Percentiles rank a stretch among this genome's conserved stretches.
Conservation (phyloP, 1,140 invertebrate genomes). For the Drosophila ercepeae region DNA sequence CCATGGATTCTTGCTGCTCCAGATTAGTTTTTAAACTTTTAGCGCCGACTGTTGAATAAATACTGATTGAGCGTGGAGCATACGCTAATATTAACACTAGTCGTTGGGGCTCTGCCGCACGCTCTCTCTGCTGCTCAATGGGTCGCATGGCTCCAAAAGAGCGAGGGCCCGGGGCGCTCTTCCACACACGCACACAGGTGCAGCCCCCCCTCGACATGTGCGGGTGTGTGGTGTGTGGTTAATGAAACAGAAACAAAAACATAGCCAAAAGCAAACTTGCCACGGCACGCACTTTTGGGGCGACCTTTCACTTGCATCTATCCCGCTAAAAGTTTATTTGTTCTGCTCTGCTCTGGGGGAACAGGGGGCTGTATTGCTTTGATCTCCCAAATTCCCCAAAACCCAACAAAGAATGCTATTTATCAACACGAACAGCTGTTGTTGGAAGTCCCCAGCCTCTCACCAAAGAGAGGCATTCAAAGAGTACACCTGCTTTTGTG, state of each 20-base stretch:
- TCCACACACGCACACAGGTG: slow-evolving; percentile 9
- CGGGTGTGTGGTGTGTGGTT: slow-evolving; percentile 16
- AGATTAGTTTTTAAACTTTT: slow-evolving; percentile 61
- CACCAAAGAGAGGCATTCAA: slow-evolving; percentile 8
- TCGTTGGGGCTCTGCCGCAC: slow-evolving; percentile 5
- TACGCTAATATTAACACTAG: slow-evolving; percentile 67
- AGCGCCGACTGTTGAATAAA: slow-evolving; percentile 62
- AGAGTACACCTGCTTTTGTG: slow-evolving; percentile 26
- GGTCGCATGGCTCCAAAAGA: slow-evolving; percentile 12
- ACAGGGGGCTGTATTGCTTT: slow-evolving; percentile 22
- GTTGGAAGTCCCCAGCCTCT: slow-evolving; percentile 4
- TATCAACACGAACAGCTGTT: slow-evolving; percentile 58
- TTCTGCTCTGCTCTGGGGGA: slow-evolving; percentile 6
- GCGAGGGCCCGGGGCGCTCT: slow-evolving; percentile 9
- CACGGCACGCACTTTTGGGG: slow-evolving; percentile 27
- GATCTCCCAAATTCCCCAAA: background rate
- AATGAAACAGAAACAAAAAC: slow-evolving; percentile 45
- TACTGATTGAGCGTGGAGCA: slow-evolving; percentile 65
- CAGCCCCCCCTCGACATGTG: background rate
- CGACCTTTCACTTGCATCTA: slow-evolving; percentile 1
- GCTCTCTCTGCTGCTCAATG: slow-evolving; percentile 10
- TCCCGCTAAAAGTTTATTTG: background rate
- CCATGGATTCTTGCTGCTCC: slow-evolving; percentile 4
- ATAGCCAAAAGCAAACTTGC: slow-evolving; percentile 9
- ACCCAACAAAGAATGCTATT: slow-evolving; percentile 29